These are phyloP conservation scores for Gallinago undulata DNA, from an alignment of 2,113 vertebrate genomes.

Conservation along the genomic window DNA sequence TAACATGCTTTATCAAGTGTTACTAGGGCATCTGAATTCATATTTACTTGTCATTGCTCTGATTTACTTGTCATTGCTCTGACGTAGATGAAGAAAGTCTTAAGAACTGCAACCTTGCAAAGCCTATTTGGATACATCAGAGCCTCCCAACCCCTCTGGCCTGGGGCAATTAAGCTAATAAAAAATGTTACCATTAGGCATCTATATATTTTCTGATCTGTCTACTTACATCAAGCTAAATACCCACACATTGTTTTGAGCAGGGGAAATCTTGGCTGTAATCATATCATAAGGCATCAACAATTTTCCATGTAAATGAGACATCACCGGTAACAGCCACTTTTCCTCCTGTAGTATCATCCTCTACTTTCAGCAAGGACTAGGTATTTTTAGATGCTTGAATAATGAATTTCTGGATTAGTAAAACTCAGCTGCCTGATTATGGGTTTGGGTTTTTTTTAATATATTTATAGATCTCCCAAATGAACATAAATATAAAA, in stretches of 20 bases:
- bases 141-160: not conserved
- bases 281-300: not conserved
- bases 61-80: not conserved
- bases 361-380: constrained; percentile 14
- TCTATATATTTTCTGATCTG: not conserved
- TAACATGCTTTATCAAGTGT: not conserved
- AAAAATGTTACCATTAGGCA: not conserved
- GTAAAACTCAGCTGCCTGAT: constrained; percentile 34
- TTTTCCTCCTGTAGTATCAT: not conserved
- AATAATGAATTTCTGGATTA: constrained; percentile 53
- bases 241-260: not conserved
- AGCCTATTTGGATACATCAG: not conserved
- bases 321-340: not conserved
- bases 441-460: not conserved
- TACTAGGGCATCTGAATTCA: not conserved
- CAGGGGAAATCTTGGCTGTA: not conserved
- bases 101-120: not conserved
- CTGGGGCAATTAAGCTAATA: not conserved
- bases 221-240: not conserved
- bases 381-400: constrained; percentile 51
- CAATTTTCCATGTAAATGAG: not conserved
- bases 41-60: not conserved
- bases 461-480: constrained; percentile 37
- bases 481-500: constrained; percentile 41
- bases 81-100: not conserved